Conservation (phyloP, 2,797 vertebrate genomes). For the Channa striata region DNA sequence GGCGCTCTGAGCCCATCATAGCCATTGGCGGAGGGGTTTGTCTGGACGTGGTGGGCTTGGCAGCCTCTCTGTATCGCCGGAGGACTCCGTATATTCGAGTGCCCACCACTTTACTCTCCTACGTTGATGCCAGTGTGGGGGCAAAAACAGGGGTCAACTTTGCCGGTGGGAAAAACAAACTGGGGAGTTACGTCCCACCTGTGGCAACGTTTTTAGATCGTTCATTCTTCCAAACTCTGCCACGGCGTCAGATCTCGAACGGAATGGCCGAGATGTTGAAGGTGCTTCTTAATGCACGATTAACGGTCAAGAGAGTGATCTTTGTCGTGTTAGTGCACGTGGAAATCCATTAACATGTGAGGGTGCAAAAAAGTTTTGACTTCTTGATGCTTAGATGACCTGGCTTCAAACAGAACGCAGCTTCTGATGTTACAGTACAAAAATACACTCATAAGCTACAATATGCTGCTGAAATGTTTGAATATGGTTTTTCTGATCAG, state of each 20-base stretch:
- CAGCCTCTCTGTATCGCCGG: slow-evolving; percentile 83
- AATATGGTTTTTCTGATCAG: too few species aligned
- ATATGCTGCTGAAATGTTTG: too few species aligned
- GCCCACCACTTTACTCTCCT: slow-evolving; percentile 85
- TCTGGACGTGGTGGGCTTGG: slow-evolving; percentile 85
- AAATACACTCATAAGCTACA: too few species aligned
- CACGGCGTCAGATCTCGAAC: slow-evolving; percentile 83
- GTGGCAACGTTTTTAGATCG: slow-evolving; percentile 83
- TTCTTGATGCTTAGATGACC: neutral
- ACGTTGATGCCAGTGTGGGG: slow-evolving; percentile 84
- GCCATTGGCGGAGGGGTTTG: slow-evolving; percentile 85
- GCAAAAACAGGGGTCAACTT: slow-evolving; percentile 87
- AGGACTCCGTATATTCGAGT: slow-evolving; percentile 85
- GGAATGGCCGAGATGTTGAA: slow-evolving; percentile 87
- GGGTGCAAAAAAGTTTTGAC: neutral
- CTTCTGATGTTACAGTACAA: too few species aligned
- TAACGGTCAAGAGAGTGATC: neutral
- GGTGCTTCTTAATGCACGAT: slow-evolving; percentile 65
- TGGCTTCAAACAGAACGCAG: neutral
- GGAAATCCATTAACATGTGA: neutral
- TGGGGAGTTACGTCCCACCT: slow-evolving; percentile 82
- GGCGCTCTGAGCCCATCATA: slow-evolving; percentile 83
- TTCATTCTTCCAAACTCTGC: slow-evolving; percentile 82
- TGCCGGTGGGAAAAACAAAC: slow-evolving; percentile 86
- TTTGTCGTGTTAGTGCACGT: slow-evolving; percentile 11